Conservation (phyloP, 2,113 vertebrate species). For the Chionis minor region DNA sequence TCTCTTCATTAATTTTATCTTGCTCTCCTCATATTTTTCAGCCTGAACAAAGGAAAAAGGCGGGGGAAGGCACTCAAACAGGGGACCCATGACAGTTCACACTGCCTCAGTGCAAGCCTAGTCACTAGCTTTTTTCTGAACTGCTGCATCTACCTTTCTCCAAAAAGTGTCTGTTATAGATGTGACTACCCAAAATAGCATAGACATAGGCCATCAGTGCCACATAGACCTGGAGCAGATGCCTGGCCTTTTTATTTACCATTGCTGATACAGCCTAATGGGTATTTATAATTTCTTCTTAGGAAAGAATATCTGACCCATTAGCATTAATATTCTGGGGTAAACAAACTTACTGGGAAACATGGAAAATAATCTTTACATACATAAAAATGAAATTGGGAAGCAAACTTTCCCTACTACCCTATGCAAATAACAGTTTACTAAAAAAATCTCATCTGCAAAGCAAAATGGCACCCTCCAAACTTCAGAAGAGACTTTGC, state of each 20-base stretch:
- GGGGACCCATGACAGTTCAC: neutral
- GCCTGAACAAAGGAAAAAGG: neutral
- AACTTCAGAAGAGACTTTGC: neutral
- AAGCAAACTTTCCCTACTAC: neutral
- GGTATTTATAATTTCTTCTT: neutral
- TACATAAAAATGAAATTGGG: neutral
- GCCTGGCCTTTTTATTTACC: neutral
- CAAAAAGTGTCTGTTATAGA: neutral
- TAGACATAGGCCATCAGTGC: neutral
- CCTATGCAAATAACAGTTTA: neutral
- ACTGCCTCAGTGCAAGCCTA: fast-evolving
- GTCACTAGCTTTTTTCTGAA: neutral
- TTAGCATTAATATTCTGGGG: neutral
- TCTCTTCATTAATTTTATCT: neutral
- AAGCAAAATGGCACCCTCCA: neutral
- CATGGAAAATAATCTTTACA: neutral
- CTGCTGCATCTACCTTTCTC: neutral
- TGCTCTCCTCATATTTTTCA: neutral
- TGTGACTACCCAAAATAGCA: neutral
- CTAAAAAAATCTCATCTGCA: neutral
- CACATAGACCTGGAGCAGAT: neutral
- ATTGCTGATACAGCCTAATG: neutral
- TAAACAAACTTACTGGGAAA: neutral
- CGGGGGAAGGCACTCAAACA: neutral
- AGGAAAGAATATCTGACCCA: neutral